Conservation (phyloP, 2,888 invertebrate species). For the Prenolepis imparis region DNA sequence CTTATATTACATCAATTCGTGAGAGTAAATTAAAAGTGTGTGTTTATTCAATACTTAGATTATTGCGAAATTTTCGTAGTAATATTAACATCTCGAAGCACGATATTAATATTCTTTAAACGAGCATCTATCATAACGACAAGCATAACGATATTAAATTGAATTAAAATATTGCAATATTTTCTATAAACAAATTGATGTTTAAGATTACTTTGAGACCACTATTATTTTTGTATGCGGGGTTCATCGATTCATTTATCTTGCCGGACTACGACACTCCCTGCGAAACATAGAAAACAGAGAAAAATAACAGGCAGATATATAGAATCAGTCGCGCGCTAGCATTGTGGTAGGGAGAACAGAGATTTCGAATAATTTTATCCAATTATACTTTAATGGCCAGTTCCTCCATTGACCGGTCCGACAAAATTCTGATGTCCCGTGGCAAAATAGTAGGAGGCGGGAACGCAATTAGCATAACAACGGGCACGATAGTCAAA, state of each 20-base stretch:
- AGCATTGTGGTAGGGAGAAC: constrained; percentile 1
- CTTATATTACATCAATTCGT: not conserved
- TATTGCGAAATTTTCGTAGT: not conserved
- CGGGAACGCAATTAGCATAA: constrained; percentile 47
- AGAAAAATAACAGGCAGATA: constrained; percentile 18
- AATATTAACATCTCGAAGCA: not conserved
- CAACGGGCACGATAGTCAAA: constrained; percentile 47
- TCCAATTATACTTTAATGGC: constrained; percentile 49
- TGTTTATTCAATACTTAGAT: not conserved
- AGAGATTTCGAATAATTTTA: constrained; percentile 45
- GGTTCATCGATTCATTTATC: constrained; percentile 28
- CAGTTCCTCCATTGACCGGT: constrained; percentile 45
- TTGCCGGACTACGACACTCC: not conserved
- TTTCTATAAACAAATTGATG: not conserved
- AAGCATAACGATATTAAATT: not conserved
- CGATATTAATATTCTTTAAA: not conserved
- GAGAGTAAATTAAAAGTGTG: not conserved
- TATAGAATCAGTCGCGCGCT: constrained; percentile 17
- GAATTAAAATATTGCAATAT: constrained; percentile 5
- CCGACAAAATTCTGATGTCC: constrained; percentile 45
- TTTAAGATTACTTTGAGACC: constrained; percentile 7
- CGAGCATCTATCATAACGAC: not conserved
- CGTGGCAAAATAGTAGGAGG: constrained; percentile 35
- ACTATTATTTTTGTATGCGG: constrained; percentile 7
- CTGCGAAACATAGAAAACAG: not conserved